Evolutionary conservation across 2,113 vertebrate genomes (phyloP).

Genomic region (Thymallus thymallus): DNA sequence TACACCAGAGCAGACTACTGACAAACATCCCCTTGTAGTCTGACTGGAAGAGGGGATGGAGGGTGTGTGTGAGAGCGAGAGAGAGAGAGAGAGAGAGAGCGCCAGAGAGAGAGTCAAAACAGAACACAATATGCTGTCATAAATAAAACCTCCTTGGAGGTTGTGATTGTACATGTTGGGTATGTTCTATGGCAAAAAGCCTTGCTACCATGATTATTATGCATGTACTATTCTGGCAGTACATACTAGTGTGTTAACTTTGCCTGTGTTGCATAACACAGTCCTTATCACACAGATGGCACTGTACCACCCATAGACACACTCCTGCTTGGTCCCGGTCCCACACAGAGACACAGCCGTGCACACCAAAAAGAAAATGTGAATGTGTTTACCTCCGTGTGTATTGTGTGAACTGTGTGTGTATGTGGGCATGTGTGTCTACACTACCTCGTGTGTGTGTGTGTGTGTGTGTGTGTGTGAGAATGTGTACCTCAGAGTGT

Average conservation of each 20-base stretch:
- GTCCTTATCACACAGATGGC: conserved; percentile 55
- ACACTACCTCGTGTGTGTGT: background rate
- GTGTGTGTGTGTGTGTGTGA: background rate
- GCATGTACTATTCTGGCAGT: background rate
- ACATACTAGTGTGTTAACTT: conserved; percentile 3
- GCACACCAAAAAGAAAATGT: background rate
- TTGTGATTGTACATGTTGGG: background rate
- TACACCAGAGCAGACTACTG: conserved; percentile 51
- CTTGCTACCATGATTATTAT: too few relatives aligned
- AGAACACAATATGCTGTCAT: background rate
- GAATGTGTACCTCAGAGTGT: conserved; percentile 77
- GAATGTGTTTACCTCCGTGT: conserved; percentile 69
- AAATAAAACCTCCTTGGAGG: background rate
- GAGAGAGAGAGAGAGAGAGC: background rate
- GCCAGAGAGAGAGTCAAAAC: background rate
- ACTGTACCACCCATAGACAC: conserved; percentile 35
- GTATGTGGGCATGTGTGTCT: background rate
- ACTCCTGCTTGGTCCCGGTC: conserved; percentile 28
- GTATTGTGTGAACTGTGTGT: background rate
- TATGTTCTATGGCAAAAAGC: too few relatives aligned
- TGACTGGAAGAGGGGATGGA: conserved; percentile 12
- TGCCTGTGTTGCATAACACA: conserved; percentile 37
- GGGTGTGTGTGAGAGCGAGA: background rate
- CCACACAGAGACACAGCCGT: conserved; percentile 29
- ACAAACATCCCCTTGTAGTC: conserved; percentile 45